Base-by-base conservation (phyloP, 1,140 invertebrate species). In the Tachypleus tridentatus region DNA sequence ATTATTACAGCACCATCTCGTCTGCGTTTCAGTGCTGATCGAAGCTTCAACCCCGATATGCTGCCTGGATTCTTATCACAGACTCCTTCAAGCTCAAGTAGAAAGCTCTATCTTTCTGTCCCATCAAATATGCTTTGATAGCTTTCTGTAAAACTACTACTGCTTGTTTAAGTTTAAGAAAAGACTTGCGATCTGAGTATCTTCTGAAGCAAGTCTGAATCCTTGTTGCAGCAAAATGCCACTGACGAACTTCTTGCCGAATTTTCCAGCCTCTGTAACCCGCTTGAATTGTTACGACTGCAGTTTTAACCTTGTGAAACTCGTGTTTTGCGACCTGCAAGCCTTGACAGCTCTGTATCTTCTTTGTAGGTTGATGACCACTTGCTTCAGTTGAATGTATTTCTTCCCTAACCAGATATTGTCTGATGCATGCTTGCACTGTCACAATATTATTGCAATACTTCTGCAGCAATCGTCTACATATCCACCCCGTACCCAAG, bases 81-180 rank as follows among this genome's bases (percentile, higher is more conserved):
- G 51, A 51, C 10, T 56, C 60, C n/a, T 51, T 66, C 4, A 54
- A 11, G 10, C 56, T 11, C n/a, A 58, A 3, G 51, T 60, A 66
- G 10, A 56, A 48, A 11, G 53, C 3, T 10, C 51, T 60, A 11
- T 50, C 4, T 48, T 60, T 59, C 7, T 60, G 64, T n/a, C 63
- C 52, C 0, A 64, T 53, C 8, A 58, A 52, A 6, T 69, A 67
- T 52, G 64, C 71, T 66, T 72, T 70, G 57, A 62, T 72, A 5
- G 49, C 49, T 49, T 11, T 64, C 62, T 76, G 75, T 53, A 75
- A 58, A 11, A 54, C 58, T 63, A 70, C 7, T 3, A 64, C 70
- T 48, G 70, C 67, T 47, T 56, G 6, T 64, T 70, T 72, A n/a
- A 67, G 9, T 50, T 6, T 60, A 4, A 5, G 61, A 58, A 58